Evolutionary conservation across 2,888 invertebrate genomes (phyloP), one percentile per base, ranked within the genome.

Genomic region (Tinea pellionella): DNA sequence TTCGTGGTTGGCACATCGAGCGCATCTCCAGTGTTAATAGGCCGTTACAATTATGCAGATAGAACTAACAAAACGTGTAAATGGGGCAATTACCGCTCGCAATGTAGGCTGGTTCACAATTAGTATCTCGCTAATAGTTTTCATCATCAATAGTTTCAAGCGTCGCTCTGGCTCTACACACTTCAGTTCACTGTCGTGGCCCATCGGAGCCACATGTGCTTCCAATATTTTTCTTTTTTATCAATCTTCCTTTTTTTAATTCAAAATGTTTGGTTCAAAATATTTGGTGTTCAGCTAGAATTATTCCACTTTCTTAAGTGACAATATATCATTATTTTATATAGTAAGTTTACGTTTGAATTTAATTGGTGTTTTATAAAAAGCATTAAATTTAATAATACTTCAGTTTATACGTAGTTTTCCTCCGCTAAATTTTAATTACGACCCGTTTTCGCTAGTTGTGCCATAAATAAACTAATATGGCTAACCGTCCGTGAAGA

Each of bases 1-100:
- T 24, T 53, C 53, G 75, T 77, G 73, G 72, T 74, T 74, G 72
- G 73, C 74, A 77, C 73, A 77, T 80, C 78, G 71, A 63, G 77
- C 77, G 73, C 72, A 75, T 77, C 73, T 76, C 70, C 68, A 69
- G 69, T 75, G 77, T 77, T 83, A 84, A 85, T 78, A 78, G 73
- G 67, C 75, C 15, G 59, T 47, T 57, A 74, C 78, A 86, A 86
- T 87, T 87, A 86, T 81, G 77, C 79, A 77, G 71, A 73, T 68
- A 69, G 68, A 75, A 80, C 87, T 87, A 86, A 86, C 86, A 71
- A 84, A 82, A 84, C 77, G 84, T 86, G 86, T 86, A 87, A 86
- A 87, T 87, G 82, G 85, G 71, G 74, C 87, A 87, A 87, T 87
- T 87, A 87, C 85, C 85, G 80, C 71, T 69, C 73, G 66, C 73